Evolutionary conservation across 1,140 invertebrate species (phyloP).

Genomic region (Myzus persicae): DNA sequence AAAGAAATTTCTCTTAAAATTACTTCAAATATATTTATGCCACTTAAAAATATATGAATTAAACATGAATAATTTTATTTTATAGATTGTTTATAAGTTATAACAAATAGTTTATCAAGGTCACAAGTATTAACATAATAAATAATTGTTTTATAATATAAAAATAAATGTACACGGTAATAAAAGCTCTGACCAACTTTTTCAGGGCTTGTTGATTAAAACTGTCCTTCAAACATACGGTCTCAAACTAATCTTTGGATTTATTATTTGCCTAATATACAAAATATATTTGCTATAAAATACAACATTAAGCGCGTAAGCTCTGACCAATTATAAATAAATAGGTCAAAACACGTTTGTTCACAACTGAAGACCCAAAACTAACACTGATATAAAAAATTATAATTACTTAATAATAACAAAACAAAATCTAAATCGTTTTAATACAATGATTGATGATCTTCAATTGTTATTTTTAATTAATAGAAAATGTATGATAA

Average conservation of each 20-base stretch:
- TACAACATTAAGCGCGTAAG: slow-evolving; percentile 45
- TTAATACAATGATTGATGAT: slow-evolving; percentile 50
- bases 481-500: slow-evolving; percentile 22
- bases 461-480: slow-evolving; percentile 52
- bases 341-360: slow-evolving; percentile 56
- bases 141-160: slow-evolving; percentile 41
- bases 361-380: slow-evolving; percentile 54
- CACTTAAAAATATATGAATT: slow-evolving; percentile 51
- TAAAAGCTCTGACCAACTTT: slow-evolving; percentile 59
- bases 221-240: slow-evolving; percentile 57
- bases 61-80: slow-evolving; percentile 37
- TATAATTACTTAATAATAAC: slow-evolving; percentile 36
- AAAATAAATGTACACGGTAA: slow-evolving; percentile 34
- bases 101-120: slow-evolving; percentile 49
- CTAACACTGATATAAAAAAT: slow-evolving; percentile 17
- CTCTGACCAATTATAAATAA: slow-evolving; percentile 58
- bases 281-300: slow-evolving; percentile 37
- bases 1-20: slow-evolving; percentile 24
- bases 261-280: slow-evolving; percentile 18
- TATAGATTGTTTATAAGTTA: slow-evolving; percentile 16
- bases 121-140: slow-evolving; percentile 58
- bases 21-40: slow-evolving; percentile 46
- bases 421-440: slow-evolving; percentile 28
- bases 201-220: slow-evolving; percentile 56
- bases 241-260: slow-evolving; percentile 34